Percentiles rank a stretch among this genome's conserved stretches.
Evolutionary conservation across 2,113 vertebrate genomes (phyloP).

Genomic region (Osmerus eperlanus): DNA sequence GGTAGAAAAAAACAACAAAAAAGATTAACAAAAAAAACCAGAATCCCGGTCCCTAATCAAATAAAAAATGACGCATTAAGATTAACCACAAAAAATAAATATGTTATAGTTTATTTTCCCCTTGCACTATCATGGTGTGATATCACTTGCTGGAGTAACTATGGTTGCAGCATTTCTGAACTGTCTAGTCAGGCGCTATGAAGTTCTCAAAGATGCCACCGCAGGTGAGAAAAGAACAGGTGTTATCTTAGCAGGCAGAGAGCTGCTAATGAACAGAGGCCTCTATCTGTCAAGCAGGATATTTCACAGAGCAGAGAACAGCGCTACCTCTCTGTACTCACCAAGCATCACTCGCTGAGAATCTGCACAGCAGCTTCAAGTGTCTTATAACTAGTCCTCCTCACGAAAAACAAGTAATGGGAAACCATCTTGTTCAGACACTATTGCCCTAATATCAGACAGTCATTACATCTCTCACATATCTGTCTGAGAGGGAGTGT

Average conservation of each 20-base stretch:
- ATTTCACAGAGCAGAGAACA: background rate
- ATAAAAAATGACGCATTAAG: too few relatives aligned
- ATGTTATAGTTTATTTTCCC: too few relatives aligned
- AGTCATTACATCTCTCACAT: background rate
- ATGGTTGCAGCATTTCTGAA: background rate
- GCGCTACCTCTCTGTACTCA: background rate
- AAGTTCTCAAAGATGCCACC: conserved; percentile 5
- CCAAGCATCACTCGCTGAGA: background rate
- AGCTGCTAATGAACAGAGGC: conserved; percentile 18
- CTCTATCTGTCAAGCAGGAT: background rate
- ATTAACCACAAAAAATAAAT: too few relatives aligned
- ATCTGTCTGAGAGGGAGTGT: background rate
- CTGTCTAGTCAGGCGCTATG: background rate
- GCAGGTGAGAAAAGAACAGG: conserved; percentile 8
- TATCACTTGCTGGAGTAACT: background rate
- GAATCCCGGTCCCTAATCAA: too few relatives aligned
- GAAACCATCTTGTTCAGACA: background rate
- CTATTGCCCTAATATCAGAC: too few relatives aligned
- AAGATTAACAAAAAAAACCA: too few relatives aligned
- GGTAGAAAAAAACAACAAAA: too few relatives aligned
- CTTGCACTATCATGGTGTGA: too few relatives aligned
- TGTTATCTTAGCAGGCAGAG: conserved; percentile 14
- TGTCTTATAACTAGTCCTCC: too few relatives aligned
- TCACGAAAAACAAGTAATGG: too few relatives aligned
- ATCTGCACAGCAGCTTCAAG: background rate